phyloP scores from a whole-genome alignment of 30 jellyfish, hydroid and myxozoan species.

The Chrysaora quinquecirrha region DNA sequence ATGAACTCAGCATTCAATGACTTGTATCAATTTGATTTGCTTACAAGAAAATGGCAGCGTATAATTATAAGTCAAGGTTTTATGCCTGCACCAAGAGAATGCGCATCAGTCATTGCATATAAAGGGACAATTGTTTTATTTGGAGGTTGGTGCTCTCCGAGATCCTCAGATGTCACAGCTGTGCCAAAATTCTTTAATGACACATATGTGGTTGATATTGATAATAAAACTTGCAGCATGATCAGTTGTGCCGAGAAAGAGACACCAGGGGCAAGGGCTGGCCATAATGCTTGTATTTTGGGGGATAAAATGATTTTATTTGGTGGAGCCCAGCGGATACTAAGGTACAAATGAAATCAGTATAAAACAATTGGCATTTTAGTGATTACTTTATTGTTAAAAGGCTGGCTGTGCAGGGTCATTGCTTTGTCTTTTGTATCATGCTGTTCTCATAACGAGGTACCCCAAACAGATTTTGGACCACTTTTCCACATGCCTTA shows the following conservation, averaged over 20 bases:
- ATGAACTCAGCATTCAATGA: conserved; percentile 88
- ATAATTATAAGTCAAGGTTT: conserved; percentile 71
- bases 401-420: too few relatives aligned
- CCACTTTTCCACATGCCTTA: too few relatives aligned
- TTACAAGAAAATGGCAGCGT: conserved; percentile 70
- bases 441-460: too few relatives aligned
- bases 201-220: conserved; percentile 60
- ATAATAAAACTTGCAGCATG: conserved; percentile 42
- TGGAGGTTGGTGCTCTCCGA: conserved; percentile 98
- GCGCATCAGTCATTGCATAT: conserved; percentile 80
- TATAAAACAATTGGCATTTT: too few relatives aligned
- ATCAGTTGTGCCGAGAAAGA: background rate
- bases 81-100: conserved; percentile 95
- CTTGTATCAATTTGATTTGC: conserved; percentile 67
- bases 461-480: too few relatives aligned
- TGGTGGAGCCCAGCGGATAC: conserved; percentile 95
- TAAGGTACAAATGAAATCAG: conserved; percentile 63
- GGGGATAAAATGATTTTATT: conserved; percentile 76
- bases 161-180: conserved; percentile 67
- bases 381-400: too few relatives aligned
- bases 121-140: conserved; percentile 62
- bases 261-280: conserved; percentile 88
- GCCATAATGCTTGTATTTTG: conserved; percentile 87
- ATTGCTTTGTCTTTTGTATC: too few relatives aligned
- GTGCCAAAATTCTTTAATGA: conserved; percentile 88